Evolutionary conservation across 2,797 vertebrate species (phyloP).

Genomic region (Limosa lapponica): DNA sequence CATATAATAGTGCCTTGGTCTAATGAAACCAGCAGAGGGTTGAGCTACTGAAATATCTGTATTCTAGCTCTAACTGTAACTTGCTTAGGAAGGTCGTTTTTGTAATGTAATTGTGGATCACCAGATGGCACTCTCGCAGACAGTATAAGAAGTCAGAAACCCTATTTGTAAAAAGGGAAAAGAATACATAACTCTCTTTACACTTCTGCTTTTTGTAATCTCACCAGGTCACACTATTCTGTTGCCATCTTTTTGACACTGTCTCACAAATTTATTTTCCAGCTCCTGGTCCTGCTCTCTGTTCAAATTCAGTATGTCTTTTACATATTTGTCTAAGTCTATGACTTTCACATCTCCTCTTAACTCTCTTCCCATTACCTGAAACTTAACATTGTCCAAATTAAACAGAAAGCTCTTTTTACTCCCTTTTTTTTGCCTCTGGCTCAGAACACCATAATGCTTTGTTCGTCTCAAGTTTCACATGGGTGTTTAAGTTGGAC

Average conservation of each 20-base stretch:
- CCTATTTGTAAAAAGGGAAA: background rate
- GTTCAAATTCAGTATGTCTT: background rate
- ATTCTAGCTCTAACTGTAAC: background rate
- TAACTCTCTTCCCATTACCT: background rate
- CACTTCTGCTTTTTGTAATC: conserved; percentile 22
- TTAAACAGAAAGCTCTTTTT: background rate
- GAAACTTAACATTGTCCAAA: background rate
- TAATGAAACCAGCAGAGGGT: background rate
- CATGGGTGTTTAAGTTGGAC: background rate
- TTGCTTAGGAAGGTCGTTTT: conserved; percentile 3
- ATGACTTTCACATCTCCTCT: background rate
- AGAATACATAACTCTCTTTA: conserved; percentile 36
- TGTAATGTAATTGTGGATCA: conserved; percentile 51
- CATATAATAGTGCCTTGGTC: background rate
- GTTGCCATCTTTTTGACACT: conserved; percentile 19
- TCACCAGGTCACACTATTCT: conserved; percentile 30
- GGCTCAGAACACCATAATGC: background rate
- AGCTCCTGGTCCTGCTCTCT: background rate
- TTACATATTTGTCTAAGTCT: background rate
- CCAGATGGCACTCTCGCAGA: conserved; percentile 61
- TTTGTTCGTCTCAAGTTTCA: background rate
- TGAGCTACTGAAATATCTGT: background rate
- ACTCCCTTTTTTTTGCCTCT: background rate
- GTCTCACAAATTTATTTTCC: background rate
- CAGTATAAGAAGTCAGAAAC: conserved; percentile 5